Percentiles rank a stretch among this genome's conserved stretches.
phyloP scores from a whole-genome alignment of 2,888 invertebrate species.

The Amiota communis region DNA sequence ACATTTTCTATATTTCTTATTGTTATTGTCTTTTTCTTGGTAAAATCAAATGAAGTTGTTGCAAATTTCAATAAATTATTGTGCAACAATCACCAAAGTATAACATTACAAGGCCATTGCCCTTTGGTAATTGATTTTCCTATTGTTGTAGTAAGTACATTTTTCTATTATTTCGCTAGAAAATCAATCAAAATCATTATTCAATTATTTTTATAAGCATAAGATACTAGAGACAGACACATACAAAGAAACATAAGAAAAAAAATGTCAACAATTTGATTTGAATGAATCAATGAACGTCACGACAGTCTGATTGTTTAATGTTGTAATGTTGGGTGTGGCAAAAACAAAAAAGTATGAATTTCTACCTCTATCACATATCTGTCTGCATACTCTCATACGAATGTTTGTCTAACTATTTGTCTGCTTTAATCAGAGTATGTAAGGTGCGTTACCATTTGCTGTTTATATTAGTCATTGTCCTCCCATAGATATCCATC shows the following conservation, averaged over 20 bases:
- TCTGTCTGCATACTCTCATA: not conserved
- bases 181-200: constrained; percentile 26
- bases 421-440: not conserved
- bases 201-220: constrained; percentile 6
- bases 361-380: no score
- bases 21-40: no score
- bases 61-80: no score
- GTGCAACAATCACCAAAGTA: no score
- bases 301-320: not conserved
- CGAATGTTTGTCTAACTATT: no score
- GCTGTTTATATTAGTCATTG: not conserved
- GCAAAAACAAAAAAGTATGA: not conserved
- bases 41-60: no score
- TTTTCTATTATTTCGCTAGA: not conserved
- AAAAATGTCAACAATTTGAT: constrained; percentile 30
- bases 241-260: not conserved
- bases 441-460: not conserved
- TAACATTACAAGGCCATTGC: no score
- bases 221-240: not conserved
- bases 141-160: no score
- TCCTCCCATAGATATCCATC: not conserved
- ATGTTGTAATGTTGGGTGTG: constrained; percentile 2
- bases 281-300: not conserved
- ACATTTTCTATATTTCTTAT: not conserved
- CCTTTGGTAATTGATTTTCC: not conserved